Conservation (phyloP, 2,888 invertebrate genomes). For the Tanytarsus gracilentus region DNA sequence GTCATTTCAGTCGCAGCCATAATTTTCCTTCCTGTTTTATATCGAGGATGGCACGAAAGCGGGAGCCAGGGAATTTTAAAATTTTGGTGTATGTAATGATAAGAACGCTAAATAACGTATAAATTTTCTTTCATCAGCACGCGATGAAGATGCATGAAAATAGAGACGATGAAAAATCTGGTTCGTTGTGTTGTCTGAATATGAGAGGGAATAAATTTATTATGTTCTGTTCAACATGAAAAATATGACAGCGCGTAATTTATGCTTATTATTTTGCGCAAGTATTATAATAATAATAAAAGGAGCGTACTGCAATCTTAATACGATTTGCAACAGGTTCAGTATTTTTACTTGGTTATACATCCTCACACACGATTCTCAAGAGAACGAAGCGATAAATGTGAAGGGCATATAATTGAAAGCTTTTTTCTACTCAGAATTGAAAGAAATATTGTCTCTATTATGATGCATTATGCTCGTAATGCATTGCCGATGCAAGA, state of each 20-base stretch:
- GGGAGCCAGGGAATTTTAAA: neutral
- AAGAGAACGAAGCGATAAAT: no score
- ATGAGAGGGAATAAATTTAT: slow-evolving; percentile 24
- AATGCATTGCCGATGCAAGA: no score
- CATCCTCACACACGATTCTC: no score
- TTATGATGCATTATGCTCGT: no score
- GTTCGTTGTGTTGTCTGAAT: neutral
- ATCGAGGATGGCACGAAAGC: neutral
- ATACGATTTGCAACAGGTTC: slow-evolving; percentile 1
- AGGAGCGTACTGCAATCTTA: slow-evolving; percentile 19
- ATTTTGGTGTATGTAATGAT: no score
- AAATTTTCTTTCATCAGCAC: no score
- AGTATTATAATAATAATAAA: slow-evolving; percentile 14
- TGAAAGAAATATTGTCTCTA: no score
- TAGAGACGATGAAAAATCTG: slow-evolving; percentile 4
- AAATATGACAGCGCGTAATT: slow-evolving; percentile 24
- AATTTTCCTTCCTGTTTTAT: neutral
- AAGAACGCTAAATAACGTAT: neutral
- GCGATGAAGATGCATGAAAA: neutral
- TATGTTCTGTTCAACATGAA: slow-evolving; percentile 23
- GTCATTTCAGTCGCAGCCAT: neutral
- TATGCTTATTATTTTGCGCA: slow-evolving; percentile 18
- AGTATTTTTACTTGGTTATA: neutral
- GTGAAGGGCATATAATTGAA: no score
- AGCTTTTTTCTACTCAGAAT: no score